Base-by-base conservation (phyloP, 2,797 vertebrate species). In the Mus minutoides region DNA sequence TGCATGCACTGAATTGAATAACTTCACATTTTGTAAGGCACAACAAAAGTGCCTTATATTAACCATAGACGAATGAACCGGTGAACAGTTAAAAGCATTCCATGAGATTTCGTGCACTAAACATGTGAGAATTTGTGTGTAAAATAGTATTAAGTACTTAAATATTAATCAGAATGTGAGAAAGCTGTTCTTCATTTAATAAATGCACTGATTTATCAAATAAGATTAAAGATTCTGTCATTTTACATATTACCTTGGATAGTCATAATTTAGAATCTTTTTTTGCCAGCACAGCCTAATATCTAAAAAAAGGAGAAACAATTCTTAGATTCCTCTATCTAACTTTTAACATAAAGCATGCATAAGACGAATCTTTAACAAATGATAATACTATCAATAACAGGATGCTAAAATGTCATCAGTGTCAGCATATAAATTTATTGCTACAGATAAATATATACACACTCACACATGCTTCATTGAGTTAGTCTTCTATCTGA, bases 11-110 rank as follows among this genome's bases (percentile, higher is more conserved):
- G 97, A 98, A 98, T 97, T 97, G 97, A 88, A 97, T 98, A 98
- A 98, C 95, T 98, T 97, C 97, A 97, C 97, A 97, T 92, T 98
- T 52, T 97, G 77, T 97, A 97, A 98, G 98, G 97, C 97, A 98
- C 98, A 98, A 98, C 96, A 98, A 97, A 98, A 98, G 95, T 97
- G 92, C 83, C 96, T 98, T 97, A 98, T 97, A 98, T 97, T 98
- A 97, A 92, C 92, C 96, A 97, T 91, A 98, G 97, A 98, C 98
- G 96, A 98, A 97, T 98, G 98, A 98, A 92, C 98, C 97, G 98
- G 95, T 96, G 94, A 98, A 98, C 94, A 97, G 96, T 97, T 98
- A 98, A 98, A 97, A 96, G 96, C 94, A 98, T 97, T 98, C 95
- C 91, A 94, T 2, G 19, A 97, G 92, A 97, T 97, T 67, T 58